Base-by-base conservation (phyloP, 2,113 vertebrate species). In the Coptodon bakossiorum region DNA sequence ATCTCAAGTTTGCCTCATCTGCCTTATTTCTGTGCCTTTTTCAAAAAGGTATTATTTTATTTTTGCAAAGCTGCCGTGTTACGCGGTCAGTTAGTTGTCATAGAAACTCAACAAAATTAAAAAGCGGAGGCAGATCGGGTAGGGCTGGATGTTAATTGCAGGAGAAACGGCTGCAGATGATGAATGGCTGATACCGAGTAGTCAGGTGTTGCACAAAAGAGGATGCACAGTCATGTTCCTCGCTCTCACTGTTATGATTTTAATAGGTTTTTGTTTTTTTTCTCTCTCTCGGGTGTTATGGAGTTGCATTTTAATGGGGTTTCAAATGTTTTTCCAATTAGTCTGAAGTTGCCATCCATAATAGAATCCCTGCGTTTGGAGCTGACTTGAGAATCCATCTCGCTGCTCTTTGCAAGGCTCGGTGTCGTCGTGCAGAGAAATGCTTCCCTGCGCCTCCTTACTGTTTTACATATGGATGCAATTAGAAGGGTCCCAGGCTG, bases 391-490 rank as follows among this genome's bases (percentile, higher is more conserved):
- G 3, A 68, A 76, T 48, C 4, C 40, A 53, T 31, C 34, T 29
- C 4, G 29, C 22, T 59, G n/a, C 43, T 14, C 22, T 11, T 22
- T 63, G 29, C 40, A 4, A 22, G 59, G 17, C 27, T 12, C 3
- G 3, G 9, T 1, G 66, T 17, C 4, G 40, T 34, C 2, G n/a
- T 24, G 57, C 14, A 53, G 76, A 22, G 53, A 84, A 73, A 40
- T 1, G 6, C 52, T 86, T 66, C 40, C 22, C 52, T 9, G 76
- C 54, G 7, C 52, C n/a, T 31, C 63, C 63, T 88, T 12, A 31
- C 36, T 66, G 13, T 84, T 80, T 81, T 38, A 40, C 91, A 93
- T 89, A 50, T 92, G 88, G 87, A 34, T 54, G 71, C 80, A 90
- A 91, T 92, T 91, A 88, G n/a, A 71, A 50, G 16, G 63, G 36